phyloP scores from a whole-genome alignment of 2,797 vertebrate species.

The Scleropages formosus region DNA sequence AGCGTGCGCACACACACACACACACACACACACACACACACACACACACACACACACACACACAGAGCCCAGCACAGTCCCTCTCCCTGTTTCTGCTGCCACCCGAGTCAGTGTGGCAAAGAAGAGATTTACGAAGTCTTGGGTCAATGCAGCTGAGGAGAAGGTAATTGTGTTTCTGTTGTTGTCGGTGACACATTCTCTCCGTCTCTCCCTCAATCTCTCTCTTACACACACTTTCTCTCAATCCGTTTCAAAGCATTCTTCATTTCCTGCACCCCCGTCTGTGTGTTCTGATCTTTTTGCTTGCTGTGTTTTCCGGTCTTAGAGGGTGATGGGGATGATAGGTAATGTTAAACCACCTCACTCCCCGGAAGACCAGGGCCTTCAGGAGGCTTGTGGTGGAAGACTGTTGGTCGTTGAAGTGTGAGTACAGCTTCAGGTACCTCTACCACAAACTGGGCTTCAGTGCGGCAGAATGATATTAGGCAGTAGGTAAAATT shows the following conservation, averaged over 20 bases:
- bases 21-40: too few relatives aligned
- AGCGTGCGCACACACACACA: too few relatives aligned
- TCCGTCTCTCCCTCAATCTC: background rate
- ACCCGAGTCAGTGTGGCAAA: conserved; percentile 13
- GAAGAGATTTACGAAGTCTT: conserved; percentile 23
- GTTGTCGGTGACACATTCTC: background rate
- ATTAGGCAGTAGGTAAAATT: too few relatives aligned
- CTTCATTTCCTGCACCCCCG: conserved; percentile 31
- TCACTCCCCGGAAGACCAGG: background rate
- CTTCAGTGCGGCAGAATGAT: too few relatives aligned
- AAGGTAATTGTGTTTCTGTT: conserved; percentile 41
- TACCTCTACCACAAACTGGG: too few relatives aligned
- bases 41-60: too few relatives aligned
- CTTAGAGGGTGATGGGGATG: background rate
- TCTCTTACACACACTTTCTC: conserved; percentile 12
- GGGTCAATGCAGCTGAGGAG: conserved; percentile 36
- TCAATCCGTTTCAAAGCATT: conserved; percentile 33
- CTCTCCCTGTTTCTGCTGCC: background rate
- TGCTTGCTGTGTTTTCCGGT: conserved; percentile 13
- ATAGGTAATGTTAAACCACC: conserved; percentile 18
- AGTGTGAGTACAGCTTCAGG: background rate
- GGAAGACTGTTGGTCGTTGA: background rate
- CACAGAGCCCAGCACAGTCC: too few relatives aligned
- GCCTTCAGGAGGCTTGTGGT: background rate
- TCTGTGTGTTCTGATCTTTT: conserved; percentile 24